Evolutionary conservation across 2,797 vertebrate species (phyloP), one percentile per base, ranked within the genome.

Genomic region (Sebastes wilsoni): DNA sequence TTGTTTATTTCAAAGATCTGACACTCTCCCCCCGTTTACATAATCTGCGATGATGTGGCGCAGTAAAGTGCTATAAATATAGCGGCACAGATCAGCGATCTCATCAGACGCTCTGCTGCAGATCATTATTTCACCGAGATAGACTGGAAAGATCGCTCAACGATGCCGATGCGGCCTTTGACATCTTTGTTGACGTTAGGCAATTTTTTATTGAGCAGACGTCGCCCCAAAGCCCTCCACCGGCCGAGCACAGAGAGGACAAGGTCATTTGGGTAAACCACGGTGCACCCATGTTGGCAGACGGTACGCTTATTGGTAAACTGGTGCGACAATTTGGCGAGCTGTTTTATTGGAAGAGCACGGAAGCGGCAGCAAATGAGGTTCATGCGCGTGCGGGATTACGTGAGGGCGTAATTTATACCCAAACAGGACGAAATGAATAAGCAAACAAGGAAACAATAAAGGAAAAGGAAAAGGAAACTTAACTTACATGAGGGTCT

Each of bases 241-340:
- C 6, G 58, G 59, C 77, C 14, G 14, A 70, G 34, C 28, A 42
- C 38, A 77, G 49, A 55, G 49, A 46, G 59, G 72, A 73, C 85
- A 79, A 90, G 86, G 89, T 92, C 77, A 46, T 81, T 46, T 42
- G 65, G 61, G 22, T 70, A 28, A 76, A 77, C 61, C 32, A 4
- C 14, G n/a, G 62, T 34, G 8, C 42, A 62, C 16, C 6, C 46
- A 5, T n/a, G 59, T 34, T 60, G 27, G 70, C 36, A 62, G 66
- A 81, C 4, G 20, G 2, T 20, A 6, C 2, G 13, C 38, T 70
- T 72, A 60, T 56, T 76, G 49, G 34, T 71, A n/a, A 81, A 59
- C 64, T 32, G 65, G 60, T 38, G 12, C 49, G 36, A 52, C 52
- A 5, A 38, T 11, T 22, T 36, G 54, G 36, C 34, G 49, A 8